Evolutionary conservation across 1,140 invertebrate species (phyloP), one percentile per base, ranked within the genome.

Genomic region (Pseudomyrmex concolor): DNA sequence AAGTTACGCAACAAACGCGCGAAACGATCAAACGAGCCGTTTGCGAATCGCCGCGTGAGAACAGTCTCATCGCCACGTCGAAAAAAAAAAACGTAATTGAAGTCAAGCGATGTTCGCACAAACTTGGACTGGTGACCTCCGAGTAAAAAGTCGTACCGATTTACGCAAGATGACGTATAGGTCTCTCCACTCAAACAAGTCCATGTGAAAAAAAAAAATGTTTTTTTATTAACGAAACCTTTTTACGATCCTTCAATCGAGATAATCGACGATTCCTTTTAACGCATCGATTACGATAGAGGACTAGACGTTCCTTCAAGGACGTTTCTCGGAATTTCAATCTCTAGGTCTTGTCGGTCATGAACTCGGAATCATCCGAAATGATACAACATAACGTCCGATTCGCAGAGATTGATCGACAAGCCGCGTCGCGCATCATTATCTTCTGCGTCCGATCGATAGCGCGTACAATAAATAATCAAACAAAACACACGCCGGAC

Each of bases 391-490:
- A 62, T 17, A 63, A 63, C 10, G 70, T 17, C 25, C 74, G 70
- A 74, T 59, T 82, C 70, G 63, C 43, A 55, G 70, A 55, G 48
- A 54, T 63, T 72, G 70, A 82, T 80, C 43, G 74, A 78, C 51
- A 51, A 78, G 34, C 50, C 66, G 15, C 34, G 48, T 10, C 66
- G 54, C 45, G 45, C n/a, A 43, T 17, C 70, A 71, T 80, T 80
- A 50, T 55, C 76, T 60, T 71, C 43, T 15, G 51, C 66, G 64
- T 48, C 43, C 43, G 60, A 76, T 76, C 60, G n/a, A 76, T 63
- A 54, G 22, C 2, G 5, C 9, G 19, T 13, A 9, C 22, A 34
- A 34, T 51, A 12, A 25, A 25, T 63, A 34, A 15, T 50, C 51
- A 68, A 25, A 34, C 34, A 7, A 15, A 34, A 57, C 64, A 48